Percentiles rank a stretch among this genome's conserved stretches.
These are phyloP conservation scores for Venturia canescens DNA, from an alignment of 1,140 invertebrate species.

Conservation along the genomic window DNA sequence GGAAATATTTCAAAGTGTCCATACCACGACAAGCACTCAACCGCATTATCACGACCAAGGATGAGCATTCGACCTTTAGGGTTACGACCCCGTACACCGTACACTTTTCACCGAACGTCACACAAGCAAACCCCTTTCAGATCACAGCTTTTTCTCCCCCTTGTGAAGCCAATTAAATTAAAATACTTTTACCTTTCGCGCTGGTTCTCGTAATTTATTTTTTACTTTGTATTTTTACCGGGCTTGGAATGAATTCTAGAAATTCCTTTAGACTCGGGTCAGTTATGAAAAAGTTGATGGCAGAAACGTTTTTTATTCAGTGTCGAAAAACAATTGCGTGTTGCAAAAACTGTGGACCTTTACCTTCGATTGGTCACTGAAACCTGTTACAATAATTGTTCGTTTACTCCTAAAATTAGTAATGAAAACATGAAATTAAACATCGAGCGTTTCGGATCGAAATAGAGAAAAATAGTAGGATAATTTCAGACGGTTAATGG, in stretches of 20 bases:
- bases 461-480: background rate
- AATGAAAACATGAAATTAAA: background rate
- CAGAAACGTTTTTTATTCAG: too few species aligned
- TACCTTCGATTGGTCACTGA: too few species aligned
- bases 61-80: constrained; percentile 16
- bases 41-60: constrained; percentile 15
- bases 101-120: background rate
- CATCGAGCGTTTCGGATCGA: too few species aligned
- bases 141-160: background rate
- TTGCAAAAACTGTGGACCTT: background rate
- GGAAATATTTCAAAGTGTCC: constrained; percentile 22
- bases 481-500: background rate
- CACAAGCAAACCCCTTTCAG: constrained; percentile 1
- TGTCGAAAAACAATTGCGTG: too few species aligned
- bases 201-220: too few species aligned
- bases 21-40: background rate
- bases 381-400: background rate
- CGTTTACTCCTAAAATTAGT: background rate
- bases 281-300: too few species aligned
- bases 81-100: background rate
- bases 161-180: background rate
- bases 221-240: too few species aligned
- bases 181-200: background rate
- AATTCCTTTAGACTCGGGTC: too few species aligned
- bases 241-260: too few species aligned